phyloP scores from a whole-genome alignment of 2,888 invertebrate species.

The Hyppa rectilinea region DNA sequence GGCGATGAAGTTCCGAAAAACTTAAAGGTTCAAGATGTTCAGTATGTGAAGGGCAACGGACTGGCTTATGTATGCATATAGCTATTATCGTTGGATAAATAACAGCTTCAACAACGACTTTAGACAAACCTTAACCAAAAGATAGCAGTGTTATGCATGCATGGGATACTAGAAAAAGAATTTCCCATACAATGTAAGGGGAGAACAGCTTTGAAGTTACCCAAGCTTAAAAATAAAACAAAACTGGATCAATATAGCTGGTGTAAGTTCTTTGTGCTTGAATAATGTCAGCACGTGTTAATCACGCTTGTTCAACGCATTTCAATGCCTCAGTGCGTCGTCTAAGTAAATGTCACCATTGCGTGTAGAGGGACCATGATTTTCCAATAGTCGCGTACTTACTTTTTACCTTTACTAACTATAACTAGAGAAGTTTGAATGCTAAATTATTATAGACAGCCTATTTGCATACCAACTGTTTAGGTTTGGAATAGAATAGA shows the following conservation, averaged over 20 bases:
- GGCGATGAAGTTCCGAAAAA: not conserved
- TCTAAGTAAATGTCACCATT: slow-evolving; percentile 55
- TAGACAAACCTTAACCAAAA: not conserved
- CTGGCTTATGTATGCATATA: not conserved
- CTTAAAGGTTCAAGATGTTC: too few species aligned
- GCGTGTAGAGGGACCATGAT: slow-evolving; percentile 41
- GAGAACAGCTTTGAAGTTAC: not conserved
- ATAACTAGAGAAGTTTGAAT: not conserved
- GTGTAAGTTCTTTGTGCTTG: slow-evolving; percentile 36
- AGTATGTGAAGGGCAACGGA: not conserved
- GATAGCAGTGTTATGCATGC: not conserved
- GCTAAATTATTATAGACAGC: not conserved
- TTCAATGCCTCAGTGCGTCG: slow-evolving; percentile 43
- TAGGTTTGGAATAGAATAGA: too few species aligned
- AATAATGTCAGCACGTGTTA: slow-evolving; percentile 55
- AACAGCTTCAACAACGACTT: not conserved
- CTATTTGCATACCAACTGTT: not conserved
- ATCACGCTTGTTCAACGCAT: slow-evolving; percentile 33
- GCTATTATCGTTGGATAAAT: not conserved
- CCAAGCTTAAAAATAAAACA: not conserved
- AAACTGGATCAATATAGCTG: slow-evolving; percentile 15
- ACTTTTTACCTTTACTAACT: not conserved
- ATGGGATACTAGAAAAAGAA: not conserved
- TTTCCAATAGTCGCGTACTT: not conserved
- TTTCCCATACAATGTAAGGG: not conserved